Evolutionary conservation across 1,140 invertebrate species (phyloP).

Genomic region (Linepithema humile): DNA sequence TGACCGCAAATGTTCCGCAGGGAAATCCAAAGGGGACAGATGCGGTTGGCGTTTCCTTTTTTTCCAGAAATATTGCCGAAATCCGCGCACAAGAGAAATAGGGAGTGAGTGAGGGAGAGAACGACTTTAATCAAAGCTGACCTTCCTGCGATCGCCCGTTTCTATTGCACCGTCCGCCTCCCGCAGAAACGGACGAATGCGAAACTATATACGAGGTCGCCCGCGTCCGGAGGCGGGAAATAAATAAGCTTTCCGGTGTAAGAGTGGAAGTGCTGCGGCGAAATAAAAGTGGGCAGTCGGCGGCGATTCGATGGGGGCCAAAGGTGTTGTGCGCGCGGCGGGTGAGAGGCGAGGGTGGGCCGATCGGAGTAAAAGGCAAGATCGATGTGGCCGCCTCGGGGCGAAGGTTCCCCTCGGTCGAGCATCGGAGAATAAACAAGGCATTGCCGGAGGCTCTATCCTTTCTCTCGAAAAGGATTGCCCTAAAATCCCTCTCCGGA

Average conservation of each 20-base stretch:
- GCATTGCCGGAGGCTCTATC: neutral
- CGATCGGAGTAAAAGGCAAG: constrained; percentile 37
- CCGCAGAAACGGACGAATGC: constrained; percentile 3
- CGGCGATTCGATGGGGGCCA: constrained; percentile 2
- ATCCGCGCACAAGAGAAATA: neutral
- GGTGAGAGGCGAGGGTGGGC: neutral
- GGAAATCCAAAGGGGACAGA: neutral
- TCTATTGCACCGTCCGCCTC: neutral
- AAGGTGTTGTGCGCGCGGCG: constrained; percentile 18
- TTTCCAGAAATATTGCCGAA: constrained; percentile 26
- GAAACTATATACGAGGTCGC: constrained; percentile 22
- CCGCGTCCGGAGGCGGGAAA: constrained; percentile 22
- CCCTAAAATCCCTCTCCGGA: neutral
- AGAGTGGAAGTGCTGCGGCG: neutral
- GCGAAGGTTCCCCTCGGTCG: constrained; percentile 8
- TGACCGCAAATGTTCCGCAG: neutral
- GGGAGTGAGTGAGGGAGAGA: neutral
- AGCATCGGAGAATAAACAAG: constrained; percentile 35
- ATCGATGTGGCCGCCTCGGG: constrained; percentile 44
- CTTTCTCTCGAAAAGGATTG: neutral
- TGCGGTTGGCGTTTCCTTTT: neutral
- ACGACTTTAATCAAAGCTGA: constrained; percentile 49
- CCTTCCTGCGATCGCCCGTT: constrained; percentile 12
- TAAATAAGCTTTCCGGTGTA: constrained; percentile 48
- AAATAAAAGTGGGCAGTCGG: constrained; percentile 27